These are phyloP conservation scores for Plumapathes pennacea DNA, from an alignment of 92 coral and sea anemone genomes.

Conservation along the genomic window DNA sequence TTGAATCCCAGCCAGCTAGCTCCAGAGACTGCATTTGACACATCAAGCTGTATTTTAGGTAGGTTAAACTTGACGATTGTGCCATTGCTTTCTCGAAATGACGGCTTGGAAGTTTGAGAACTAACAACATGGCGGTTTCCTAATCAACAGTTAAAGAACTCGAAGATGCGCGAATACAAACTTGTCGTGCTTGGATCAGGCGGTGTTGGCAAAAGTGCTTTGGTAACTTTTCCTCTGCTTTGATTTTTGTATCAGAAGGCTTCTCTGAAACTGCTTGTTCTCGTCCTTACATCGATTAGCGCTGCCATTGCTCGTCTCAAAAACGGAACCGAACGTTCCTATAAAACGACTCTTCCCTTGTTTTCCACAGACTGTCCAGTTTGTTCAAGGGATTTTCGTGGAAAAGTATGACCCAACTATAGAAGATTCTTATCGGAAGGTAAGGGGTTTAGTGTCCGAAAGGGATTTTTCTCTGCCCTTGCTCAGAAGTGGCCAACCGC, in stretches of 20 bases:
- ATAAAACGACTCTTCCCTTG: constrained; percentile 1
- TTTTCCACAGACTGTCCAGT: constrained; percentile 86
- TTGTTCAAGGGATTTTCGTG: constrained; percentile 98
- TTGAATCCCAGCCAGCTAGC: too few relatives aligned
- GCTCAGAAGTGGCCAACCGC: too few relatives aligned
- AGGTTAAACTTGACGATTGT: too few relatives aligned
- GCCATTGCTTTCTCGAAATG: neutral
- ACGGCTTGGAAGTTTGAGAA: neutral
- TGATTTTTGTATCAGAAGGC: constrained; percentile 1
- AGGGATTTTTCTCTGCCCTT: neutral
- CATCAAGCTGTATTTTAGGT: too few relatives aligned
- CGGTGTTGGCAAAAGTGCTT: constrained; percentile 98
- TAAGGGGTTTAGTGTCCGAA: too few relatives aligned
- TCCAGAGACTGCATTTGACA: constrained; percentile 30
- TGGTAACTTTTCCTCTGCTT: constrained; percentile 60
- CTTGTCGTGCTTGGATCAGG: constrained; percentile 99
- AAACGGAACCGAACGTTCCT: too few relatives aligned
- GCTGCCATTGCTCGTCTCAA: too few relatives aligned
- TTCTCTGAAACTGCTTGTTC: too few relatives aligned
- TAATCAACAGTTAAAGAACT: neutral
- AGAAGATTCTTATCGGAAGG: constrained; percentile 99
- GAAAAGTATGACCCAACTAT: constrained; percentile 99
- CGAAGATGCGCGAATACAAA: constrained; percentile 96
- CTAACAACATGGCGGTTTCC: neutral
- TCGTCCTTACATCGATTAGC: too few relatives aligned